Conservation (phyloP, 2,797 vertebrate species). For the Cynopterus sphinx region DNA sequence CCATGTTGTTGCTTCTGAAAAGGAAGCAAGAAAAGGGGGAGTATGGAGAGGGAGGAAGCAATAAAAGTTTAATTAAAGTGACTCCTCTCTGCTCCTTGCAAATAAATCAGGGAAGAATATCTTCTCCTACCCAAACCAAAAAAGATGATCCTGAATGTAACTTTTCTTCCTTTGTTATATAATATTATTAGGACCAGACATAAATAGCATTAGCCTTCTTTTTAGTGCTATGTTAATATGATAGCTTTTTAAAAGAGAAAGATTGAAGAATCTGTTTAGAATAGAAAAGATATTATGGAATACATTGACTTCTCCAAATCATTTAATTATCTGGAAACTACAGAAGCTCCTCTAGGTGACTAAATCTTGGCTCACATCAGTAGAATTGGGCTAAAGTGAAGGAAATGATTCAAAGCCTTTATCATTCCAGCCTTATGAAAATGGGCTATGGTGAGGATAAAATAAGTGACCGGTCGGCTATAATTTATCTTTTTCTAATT, state of each 20-base stretch:
- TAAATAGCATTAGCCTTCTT: not conserved
- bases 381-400: not conserved
- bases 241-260: constrained; percentile 14
- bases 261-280: not conserved
- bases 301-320: not conserved
- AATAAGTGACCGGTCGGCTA: not conserved
- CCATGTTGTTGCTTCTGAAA: not conserved
- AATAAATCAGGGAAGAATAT: not conserved
- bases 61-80: not conserved
- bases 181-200: not conserved
- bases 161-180: not conserved
- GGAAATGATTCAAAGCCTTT: not conserved
- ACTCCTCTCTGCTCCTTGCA: not conserved
- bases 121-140: not conserved
- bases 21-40: not conserved
- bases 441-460: not conserved
- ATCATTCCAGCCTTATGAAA: not conserved
- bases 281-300: not conserved
- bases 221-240: not conserved
- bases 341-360: not conserved
- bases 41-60: not conserved
- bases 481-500: not conserved
- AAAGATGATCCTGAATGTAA: not conserved
- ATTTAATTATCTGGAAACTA: not conserved
- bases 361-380: not conserved